Base-by-base conservation (phyloP, 2,113 vertebrate genomes). In the Passer montanus region DNA sequence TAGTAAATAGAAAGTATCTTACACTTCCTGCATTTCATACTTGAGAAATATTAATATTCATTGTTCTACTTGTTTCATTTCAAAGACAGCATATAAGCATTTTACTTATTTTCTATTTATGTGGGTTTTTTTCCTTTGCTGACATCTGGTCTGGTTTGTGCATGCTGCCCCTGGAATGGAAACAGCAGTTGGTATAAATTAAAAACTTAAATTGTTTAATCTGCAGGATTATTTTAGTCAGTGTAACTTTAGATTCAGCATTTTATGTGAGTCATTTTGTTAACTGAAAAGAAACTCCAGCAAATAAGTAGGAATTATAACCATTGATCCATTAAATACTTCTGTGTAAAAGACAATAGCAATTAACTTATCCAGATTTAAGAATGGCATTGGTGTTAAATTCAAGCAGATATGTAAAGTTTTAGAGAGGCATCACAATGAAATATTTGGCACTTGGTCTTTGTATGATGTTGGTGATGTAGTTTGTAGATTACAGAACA, bases 401-500 rank as follows among this genome's bases (percentile, higher is more conserved):
- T 64, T 91, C 46, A 39, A 79, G 31, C 28, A 67, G 27, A 52
- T 60, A 7, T 17, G 6, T 59, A 75, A 31, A n/a, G 15, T 56
- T 84, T 64, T 94, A 41, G 49, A 79, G 33, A 83, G 3, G 30
- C 16, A 19, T 62, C 78, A 35, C 82, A 95, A 73, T 85, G 27
- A 79, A 95, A 26, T 93, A 85, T 50, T 79, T 97, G 93, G 93
- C 82, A 46, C 62, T 91, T 95, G 84, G 39, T 84, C 56, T 66
- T 84, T 70, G 60, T 56, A 58, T 94, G 27, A 3, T 44, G 37
- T 85, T 80, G 30, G 13, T 90, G 55, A 59, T 73, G 23, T 73
- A 12, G 46, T 76, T 1, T 37, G 20, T 66, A 81, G 55, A 11
- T n/a, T 55, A 1, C 66, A 85, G 87, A 83, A n/a, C 6, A 7